phyloP scores from a whole-genome alignment of 2,797 vertebrate genomes.

The Denticeps clupeoides region DNA sequence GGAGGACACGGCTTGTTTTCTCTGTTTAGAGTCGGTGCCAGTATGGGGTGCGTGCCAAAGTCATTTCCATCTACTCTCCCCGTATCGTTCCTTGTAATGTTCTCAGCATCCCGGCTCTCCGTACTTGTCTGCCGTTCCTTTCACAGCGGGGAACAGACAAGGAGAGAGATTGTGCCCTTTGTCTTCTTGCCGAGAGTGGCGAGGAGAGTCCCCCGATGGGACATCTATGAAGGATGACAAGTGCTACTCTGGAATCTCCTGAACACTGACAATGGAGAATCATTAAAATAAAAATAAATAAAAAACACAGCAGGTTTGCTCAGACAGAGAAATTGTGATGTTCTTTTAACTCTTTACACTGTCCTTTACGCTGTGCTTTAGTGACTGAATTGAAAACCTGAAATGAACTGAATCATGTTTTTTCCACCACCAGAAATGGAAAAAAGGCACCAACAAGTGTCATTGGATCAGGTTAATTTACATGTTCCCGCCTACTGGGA shows the following conservation, averaged over 20 bases:
- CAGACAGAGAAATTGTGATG: background rate
- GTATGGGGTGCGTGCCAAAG: background rate
- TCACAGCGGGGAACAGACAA: background rate
- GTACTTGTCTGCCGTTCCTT: background rate
- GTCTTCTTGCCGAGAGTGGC: background rate
- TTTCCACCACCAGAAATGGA: too few species aligned
- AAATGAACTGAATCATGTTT: too few species aligned
- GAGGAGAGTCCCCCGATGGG: background rate
- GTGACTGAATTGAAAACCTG: too few species aligned
- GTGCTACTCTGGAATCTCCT: background rate
- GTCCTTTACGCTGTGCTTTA: too few species aligned
- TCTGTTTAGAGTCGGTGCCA: conserved; percentile 2
- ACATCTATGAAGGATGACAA: background rate
- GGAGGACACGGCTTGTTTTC: conserved; percentile 2
- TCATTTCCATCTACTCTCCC: background rate
- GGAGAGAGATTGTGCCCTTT: background rate
- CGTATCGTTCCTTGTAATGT: conserved; percentile 1
- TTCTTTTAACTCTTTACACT: too few species aligned
- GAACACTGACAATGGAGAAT: background rate
- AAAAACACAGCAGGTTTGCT: too few species aligned
- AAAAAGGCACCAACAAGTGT: too few species aligned
- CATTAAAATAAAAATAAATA: too few species aligned
- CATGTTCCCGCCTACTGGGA: too few species aligned
- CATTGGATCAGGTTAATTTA: too few species aligned
- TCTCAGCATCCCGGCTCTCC: background rate